Evolutionary conservation across 1,140 invertebrate genomes (phyloP).

Genomic region (Proales similis): DNA sequence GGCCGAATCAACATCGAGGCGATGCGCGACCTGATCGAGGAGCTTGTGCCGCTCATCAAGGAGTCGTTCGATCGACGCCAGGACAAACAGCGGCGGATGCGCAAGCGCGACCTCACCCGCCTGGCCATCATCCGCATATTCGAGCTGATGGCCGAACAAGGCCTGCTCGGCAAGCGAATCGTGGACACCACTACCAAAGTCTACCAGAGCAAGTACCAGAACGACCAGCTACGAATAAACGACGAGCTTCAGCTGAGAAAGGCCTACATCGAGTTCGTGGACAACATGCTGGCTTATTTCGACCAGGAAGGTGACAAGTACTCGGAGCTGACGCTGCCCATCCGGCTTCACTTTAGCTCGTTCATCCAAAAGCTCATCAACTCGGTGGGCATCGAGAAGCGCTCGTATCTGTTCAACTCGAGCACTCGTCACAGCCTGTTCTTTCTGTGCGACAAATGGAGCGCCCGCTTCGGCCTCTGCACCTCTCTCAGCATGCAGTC

Average conservation of each 20-base stretch:
- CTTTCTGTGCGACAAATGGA: slow-evolving; percentile 23
- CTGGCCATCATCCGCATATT: slow-evolving; percentile 80
- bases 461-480: slow-evolving; percentile 67
- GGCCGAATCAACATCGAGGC: slow-evolving; percentile 85
- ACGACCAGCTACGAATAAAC: not conserved
- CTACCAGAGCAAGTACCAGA: not conserved
- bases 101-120: slow-evolving; percentile 78
- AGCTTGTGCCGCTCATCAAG: slow-evolving; percentile 76
- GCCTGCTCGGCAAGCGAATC: not conserved
- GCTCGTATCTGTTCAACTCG: not conserved
- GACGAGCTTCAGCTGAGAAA: slow-evolving; percentile 29
- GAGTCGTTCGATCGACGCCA: slow-evolving; percentile 95
- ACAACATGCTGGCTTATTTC: slow-evolving; percentile 13
- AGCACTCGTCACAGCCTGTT: slow-evolving; percentile 14
- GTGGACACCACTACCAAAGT: slow-evolving; percentile 2
- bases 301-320: slow-evolving; percentile 17
- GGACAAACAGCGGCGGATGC: slow-evolving; percentile 81
- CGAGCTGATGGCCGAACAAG: slow-evolving; percentile 72
- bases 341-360: slow-evolving; percentile 10
- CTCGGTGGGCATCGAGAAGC: slow-evolving; percentile 3
- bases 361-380: slow-evolving; percentile 25
- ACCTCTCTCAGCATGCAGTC: not conserved
- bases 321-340: slow-evolving; percentile 8
- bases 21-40: slow-evolving; percentile 85
- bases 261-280: slow-evolving; percentile 9